These are phyloP conservation scores for Melanotus villosus DNA, from an alignment of 2,888 invertebrate genomes.

Conservation along the genomic window DNA sequence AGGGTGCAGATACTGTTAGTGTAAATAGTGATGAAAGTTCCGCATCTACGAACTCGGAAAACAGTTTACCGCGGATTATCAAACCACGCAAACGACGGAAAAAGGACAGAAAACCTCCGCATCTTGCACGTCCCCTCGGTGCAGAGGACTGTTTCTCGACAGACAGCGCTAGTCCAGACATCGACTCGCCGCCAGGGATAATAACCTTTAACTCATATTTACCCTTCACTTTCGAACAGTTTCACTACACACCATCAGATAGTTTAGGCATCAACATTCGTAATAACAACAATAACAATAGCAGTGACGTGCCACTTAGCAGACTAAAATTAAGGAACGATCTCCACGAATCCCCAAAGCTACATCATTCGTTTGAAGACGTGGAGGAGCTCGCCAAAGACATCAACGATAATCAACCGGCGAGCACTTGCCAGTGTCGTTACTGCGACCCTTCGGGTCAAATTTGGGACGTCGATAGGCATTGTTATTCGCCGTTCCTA, in stretches of 20 bases:
- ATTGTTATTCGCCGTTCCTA: constrained; percentile 71
- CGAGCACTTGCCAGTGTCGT: constrained; percentile 78
- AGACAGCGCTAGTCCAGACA: constrained; percentile 62
- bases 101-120: constrained; percentile 86
- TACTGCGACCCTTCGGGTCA: constrained; percentile 83
- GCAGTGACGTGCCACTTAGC: constrained; percentile 37
- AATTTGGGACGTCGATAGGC: constrained; percentile 81
- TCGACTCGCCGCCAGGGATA: constrained; percentile 44
- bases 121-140: constrained; percentile 57
- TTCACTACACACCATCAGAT: constrained; percentile 17
- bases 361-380: constrained; percentile 67
- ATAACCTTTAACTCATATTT: constrained; percentile 21
- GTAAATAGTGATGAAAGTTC: constrained; percentile 86
- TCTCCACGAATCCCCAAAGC: constrained; percentile 62
- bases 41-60: constrained; percentile 76
- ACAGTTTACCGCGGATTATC: constrained; percentile 88
- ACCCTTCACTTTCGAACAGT: constrained; percentile 35
- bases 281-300: constrained; percentile 20
- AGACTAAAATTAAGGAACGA: constrained; percentile 31
- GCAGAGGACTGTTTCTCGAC: constrained; percentile 61
- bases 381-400: constrained; percentile 62
- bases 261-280: background rate
- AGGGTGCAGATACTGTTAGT: constrained; percentile 75
- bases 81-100: constrained; percentile 91
- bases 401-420: constrained; percentile 63